Base-by-base conservation (phyloP, 2,113 vertebrate species). In the Myotis davidii region DNA sequence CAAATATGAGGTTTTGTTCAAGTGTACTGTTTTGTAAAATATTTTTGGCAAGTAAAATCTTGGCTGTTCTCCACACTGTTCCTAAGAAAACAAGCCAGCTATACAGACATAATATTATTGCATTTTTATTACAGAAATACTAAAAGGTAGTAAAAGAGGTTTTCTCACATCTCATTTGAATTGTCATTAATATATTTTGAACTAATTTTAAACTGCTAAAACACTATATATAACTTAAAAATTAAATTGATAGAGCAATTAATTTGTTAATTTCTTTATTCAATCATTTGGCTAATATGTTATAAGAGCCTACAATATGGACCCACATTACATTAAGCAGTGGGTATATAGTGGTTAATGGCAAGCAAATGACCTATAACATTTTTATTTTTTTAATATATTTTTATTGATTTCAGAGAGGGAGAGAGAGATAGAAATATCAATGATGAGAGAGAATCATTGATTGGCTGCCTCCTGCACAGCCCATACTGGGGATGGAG, bases 21-120 rank as follows among this genome's bases (percentile, higher is more conserved):
- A 91, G 23, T 8, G 20, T 85, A 61, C 3, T n/a, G 7, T 88
- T 83, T 92, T 78, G 20, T 81, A 32, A 95, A 94, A 67, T 72
- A 88, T 73, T 70, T 95, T 91, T 91, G 39, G 61, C 61, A 70
- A 96, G 14, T n/a, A 90, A 79, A 89, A 64, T 89, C 11, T 88
- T 59, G 8, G 17, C 32, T 78, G 4, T 73, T 96, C n/a, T 84
- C n/a, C 23, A 87, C 17, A 77, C 29, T 69, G 4, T 93, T 90
- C 9, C 50, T 56, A 91, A 94, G 56, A 52, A 88, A 96, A 85
- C 32, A 83, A 88, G 34, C 32, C 39, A 4, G 7, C 8, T 34
- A 59, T 69, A 39, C 48, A 76, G 52, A 77, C 3, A 10, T 7
- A 73, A 54, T 69, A 91, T 83, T 92, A 85, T 34, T 92, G 37